Evolutionary conservation across 37 sponge, comb jelly and placozoan genomes (phyloP), one percentile per base, ranked within the genome.

Genomic region (Ianthella basta): DNA sequence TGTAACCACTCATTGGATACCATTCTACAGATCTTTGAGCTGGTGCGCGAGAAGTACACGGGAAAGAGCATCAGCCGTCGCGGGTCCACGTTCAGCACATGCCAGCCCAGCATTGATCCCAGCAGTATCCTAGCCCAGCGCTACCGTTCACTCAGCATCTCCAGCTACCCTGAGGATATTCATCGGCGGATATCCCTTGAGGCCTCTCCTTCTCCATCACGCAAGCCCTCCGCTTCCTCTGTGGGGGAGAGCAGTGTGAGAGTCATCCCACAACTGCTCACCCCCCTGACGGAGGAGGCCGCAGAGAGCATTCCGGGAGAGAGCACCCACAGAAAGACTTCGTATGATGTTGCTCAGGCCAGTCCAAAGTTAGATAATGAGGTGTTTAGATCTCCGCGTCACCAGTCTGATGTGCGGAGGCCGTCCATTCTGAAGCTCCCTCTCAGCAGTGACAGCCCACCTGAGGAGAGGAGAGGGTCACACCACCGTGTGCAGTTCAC

Each of bases 391-490:
- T 8, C 50, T 44, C 50, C 8, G 50, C 8, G 50, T 8, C 3
- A 44, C 8, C 3, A 10, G 50, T 44, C 50, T 44, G 50, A 44
- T 3, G 8, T 13, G 12, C 33, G 70, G 70, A 69, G 70, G 34
- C 70, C 70, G 4, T 69, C 70, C 34, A 69, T 69, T 34, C 70
- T 69, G 32, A 69, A 69, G 70, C 19, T 44, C 50, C 50, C 8
- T 44, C 50, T 33, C 12, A 35, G 70, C 18, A n/a, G n/a, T n/a
- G 18, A n/a, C 2, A 4, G 29, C 1, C 14, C 27, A 61, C n/a
- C 63, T 27, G 34, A 13, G 2, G 70, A 69, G 29, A 32, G 12
- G 35, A 69, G 6, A 30, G 4, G 34, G 35, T 6, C 6, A 4
- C 18, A 69, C 4, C 70, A 30, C 29, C 70, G 6, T 69, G 70